A percentile compares a stretch with the other conserved stretches of the same genome.
phyloP scores from a whole-genome alignment of 2,797 vertebrate genomes.

The Acridotheres tristis region DNA sequence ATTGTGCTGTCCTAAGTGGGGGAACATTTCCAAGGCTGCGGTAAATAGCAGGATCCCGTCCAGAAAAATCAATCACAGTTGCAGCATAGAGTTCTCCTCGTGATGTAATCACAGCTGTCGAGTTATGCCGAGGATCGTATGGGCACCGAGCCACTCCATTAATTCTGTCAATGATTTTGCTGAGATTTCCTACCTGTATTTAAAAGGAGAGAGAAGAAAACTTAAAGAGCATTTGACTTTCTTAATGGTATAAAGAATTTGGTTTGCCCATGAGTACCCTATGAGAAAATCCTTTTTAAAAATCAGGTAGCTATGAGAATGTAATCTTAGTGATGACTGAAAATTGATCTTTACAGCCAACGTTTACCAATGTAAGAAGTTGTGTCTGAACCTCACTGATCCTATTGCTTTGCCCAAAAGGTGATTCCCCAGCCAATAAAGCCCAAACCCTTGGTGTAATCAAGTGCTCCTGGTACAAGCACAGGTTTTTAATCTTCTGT shows the following conservation, averaged over 20 bases:
- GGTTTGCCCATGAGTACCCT: background rate
- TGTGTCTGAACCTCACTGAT: background rate
- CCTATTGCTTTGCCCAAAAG: background rate
- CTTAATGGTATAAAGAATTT: background rate
- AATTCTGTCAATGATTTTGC: constrained; percentile 89
- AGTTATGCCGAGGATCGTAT: constrained; percentile 96
- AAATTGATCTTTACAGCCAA: constrained; percentile 17
- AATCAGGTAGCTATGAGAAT: background rate
- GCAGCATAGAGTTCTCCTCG: constrained; percentile 95
- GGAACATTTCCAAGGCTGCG: constrained; percentile 95
- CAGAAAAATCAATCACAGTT: constrained; percentile 98
- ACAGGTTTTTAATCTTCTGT: background rate
- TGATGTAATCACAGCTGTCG: constrained; percentile 95
- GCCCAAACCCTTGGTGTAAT: background rate
- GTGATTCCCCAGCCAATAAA: background rate
- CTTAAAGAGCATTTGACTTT: constrained; percentile 1
- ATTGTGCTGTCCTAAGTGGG: constrained; percentile 94
- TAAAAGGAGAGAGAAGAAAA: constrained; percentile 18
- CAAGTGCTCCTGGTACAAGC: background rate
- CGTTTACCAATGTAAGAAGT: background rate
- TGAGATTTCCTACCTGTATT: constrained; percentile 92
- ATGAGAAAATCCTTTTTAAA: background rate
- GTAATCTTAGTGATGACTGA: background rate
- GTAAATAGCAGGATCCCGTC: constrained; percentile 96
- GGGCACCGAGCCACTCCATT: constrained; percentile 96